These are phyloP conservation scores for Seira musarum DNA, from an alignment of 2,888 invertebrate genomes.

Conservation along the genomic window DNA sequence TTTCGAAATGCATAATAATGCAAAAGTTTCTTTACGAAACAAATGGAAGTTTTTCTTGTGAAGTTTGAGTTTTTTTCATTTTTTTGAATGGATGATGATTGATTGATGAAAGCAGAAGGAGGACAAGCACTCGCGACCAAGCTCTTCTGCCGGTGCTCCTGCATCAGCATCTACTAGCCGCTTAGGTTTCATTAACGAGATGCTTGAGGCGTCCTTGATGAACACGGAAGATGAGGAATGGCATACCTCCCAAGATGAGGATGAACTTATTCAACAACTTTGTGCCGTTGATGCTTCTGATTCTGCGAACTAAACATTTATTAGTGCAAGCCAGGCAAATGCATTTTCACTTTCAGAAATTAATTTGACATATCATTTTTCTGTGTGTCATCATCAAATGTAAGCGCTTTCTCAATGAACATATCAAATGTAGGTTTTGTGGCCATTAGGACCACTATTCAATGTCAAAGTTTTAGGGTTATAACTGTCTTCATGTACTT, in stretches of 20 bases:
- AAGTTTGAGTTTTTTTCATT: not conserved
- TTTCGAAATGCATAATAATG: not conserved
- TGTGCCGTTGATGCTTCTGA: conserved; percentile 68
- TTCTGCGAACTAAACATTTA: conserved; percentile 62
- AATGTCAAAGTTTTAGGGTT: not conserved
- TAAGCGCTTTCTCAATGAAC: conserved; percentile 6
- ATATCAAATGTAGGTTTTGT: not conserved
- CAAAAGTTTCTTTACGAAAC: not conserved
- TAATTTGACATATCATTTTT: not conserved
- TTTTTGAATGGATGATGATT: conserved; percentile 17
- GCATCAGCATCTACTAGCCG: conserved; percentile 41
- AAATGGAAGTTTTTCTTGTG: not conserved
- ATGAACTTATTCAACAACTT: conserved; percentile 67
- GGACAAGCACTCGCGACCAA: conserved; percentile 49
- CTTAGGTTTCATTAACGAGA: conserved; percentile 65
- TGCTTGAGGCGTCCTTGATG: conserved; percentile 62
- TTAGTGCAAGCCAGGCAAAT: not conserved
- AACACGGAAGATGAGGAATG: conserved; percentile 67
- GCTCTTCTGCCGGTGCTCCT: conserved; percentile 1
- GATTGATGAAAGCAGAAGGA: conserved; percentile 56
- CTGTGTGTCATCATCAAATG: not conserved
- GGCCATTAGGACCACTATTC: not conserved
- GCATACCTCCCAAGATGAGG: conserved; percentile 69
- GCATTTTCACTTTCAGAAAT: not conserved
- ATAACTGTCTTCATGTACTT: not conserved